Evolutionary conservation across 2,888 invertebrate species (phyloP), one percentile per base, ranked within the genome.

Genomic region (Caenorhabditis angaria): DNA sequence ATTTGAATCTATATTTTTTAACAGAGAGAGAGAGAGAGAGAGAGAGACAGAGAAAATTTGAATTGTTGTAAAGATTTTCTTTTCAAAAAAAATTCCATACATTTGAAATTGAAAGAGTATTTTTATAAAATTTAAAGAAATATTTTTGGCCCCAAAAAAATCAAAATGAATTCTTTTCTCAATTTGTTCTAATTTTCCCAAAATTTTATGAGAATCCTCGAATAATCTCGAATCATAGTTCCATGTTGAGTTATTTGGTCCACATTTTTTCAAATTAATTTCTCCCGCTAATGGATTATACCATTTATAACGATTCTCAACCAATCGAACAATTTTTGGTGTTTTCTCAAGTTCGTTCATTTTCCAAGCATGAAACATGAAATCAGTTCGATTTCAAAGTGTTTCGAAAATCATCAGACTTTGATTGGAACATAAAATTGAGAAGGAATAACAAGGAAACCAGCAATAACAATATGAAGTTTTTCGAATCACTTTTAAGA

Each of bases 301-400:
- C 76, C 72, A 73, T 14, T 61, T 47, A 27, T 53, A 51, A 14
- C 56, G 25, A 18, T 56, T 65, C 61, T 18, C 10, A 48, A 20
- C 57, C 2, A 28, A 64, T 28, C 32, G n/a, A 28, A 24, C 32
- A 14, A 32, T 25, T 18, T 47, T n/a, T 20, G 63, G 68, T 1
- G 64, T 64, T 18, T 61, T 57, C 20, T 18, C 55, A 24, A 72
- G 50, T 53, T 70, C 66, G 1, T 60, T 47, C 12, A 41, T 58
- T 48, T 79, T 76, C 79, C 74, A 71, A n/a, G 61, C 70, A 35
- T 79, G 79, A 5, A 79, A 54, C 70, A 79, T 77, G 53, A 79
- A 79, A 58, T 79, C 79, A 0, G 65, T 68, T 47, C 79, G 77
- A 79, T 10, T 66, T 3, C 27, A 48, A 61, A 47, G 54, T 66